Evolutionary conservation across 64 coral and sea anemone genomes (phyloP).

Genomic region (Montipora foliosa): DNA sequence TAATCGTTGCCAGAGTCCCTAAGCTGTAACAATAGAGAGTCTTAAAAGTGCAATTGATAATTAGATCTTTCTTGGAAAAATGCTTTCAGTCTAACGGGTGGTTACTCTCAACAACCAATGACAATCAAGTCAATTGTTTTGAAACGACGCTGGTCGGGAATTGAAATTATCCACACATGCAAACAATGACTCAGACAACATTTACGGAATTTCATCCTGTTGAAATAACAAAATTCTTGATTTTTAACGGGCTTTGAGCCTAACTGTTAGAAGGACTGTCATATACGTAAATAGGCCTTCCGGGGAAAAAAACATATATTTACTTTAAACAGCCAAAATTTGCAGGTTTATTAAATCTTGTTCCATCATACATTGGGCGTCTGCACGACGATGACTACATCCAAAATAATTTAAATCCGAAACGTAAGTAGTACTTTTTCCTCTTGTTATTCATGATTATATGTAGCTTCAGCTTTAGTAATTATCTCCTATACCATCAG

Average conservation of each 20-base stretch:
- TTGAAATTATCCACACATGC: not conserved
- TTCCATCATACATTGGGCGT: not conserved
- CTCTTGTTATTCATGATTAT: not conserved
- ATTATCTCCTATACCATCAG: not conserved
- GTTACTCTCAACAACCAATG: conserved; percentile 17
- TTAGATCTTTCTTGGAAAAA: not conserved
- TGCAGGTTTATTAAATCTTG: not conserved
- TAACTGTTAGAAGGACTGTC: not conserved
- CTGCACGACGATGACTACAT: not conserved
- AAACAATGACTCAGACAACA: not conserved
- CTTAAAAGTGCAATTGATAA: not conserved
- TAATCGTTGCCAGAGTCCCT: too few relatives aligned
- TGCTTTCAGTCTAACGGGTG: conserved; percentile 2
- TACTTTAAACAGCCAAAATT: not conserved
- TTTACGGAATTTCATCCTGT: not conserved
- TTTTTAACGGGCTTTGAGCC: not conserved
- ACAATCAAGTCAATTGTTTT: not conserved
- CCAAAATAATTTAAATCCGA: not conserved
- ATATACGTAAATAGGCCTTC: not conserved
- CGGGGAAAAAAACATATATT: not conserved
- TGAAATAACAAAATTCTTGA: not conserved
- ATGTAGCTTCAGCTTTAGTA: not conserved
- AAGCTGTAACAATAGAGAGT: too few relatives aligned
- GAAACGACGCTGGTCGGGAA: not conserved
- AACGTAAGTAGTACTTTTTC: conserved; percentile 31